A percentile compares a stretch with the other conserved stretches of the same genome.
Evolutionary conservation across 2,113 vertebrate genomes (phyloP).

Genomic region (Corythornis madagascariensis): DNA sequence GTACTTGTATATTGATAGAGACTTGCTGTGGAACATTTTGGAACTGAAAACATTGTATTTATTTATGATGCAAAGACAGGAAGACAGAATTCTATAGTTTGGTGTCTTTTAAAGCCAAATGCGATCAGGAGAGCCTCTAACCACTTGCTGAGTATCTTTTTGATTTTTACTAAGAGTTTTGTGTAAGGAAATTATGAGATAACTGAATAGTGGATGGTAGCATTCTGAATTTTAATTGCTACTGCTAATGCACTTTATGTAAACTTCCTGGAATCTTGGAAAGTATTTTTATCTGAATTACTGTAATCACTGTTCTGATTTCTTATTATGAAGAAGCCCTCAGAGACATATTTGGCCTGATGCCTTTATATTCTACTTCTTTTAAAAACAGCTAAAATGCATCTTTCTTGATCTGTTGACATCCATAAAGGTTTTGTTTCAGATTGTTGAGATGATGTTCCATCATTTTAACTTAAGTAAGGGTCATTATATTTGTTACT

Average conservation of each 20-base stretch:
- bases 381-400: conserved; percentile 29
- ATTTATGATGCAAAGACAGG: conserved; percentile 9
- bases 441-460: neutral
- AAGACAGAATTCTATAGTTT: neutral
- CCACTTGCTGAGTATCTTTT: neutral
- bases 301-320: conserved; percentile 28
- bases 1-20: conserved; percentile 50
- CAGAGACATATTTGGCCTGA: neutral
- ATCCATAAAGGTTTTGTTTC: conserved; percentile 3
- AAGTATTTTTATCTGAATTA: conserved; percentile 43
- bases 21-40: conserved; percentile 21
- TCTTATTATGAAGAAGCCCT: conserved; percentile 15
- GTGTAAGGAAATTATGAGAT: neutral
- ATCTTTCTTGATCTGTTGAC: neutral
- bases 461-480: neutral
- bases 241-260: conserved; percentile 7
- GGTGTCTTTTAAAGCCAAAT: neutral
- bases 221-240: conserved; percentile 20
- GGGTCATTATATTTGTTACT: neutral
- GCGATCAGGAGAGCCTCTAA: neutral
- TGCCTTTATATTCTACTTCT: neutral
- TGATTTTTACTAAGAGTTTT: neutral
- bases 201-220: neutral
- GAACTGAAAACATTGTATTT: conserved; percentile 12
- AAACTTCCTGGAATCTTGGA: conserved; percentile 54